A percentile compares a stretch with the other conserved stretches of the same genome.
Evolutionary conservation across 2,113 vertebrate species (phyloP).

Genomic region (Ammodytes dubius): DNA sequence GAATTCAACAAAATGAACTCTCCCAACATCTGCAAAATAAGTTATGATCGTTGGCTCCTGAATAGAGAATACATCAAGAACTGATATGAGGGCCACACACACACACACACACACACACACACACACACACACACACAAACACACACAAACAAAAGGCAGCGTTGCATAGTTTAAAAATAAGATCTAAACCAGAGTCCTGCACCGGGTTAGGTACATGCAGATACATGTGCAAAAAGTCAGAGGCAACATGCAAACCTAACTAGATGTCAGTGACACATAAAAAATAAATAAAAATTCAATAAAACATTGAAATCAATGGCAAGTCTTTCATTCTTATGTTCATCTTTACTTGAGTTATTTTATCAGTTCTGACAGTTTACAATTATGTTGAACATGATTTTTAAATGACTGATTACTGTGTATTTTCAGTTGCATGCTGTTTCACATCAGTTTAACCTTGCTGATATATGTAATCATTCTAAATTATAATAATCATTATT

Average conservation of each 20-base stretch:
- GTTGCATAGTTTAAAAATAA: conserved; percentile 69
- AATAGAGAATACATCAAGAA: neutral
- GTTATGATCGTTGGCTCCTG: neutral
- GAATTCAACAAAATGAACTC: conserved; percentile 35
- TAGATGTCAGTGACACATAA: neutral
- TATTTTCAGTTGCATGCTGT: neutral
- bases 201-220: neutral
- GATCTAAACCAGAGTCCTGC: conserved; percentile 28
- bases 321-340: neutral
- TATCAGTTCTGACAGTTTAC: neutral
- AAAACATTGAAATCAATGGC: neutral
- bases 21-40: conserved; percentile 11
- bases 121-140: neutral
- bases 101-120: neutral
- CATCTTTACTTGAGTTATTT: neutral
- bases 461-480: too few relatives aligned
- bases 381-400: neutral
- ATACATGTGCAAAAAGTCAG: conserved; percentile 2
- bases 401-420: neutral
- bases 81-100: neutral
- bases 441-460: neutral
- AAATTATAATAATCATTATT: too few relatives aligned
- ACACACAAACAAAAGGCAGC: conserved; percentile 25
- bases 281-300: neutral
- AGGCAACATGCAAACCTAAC: neutral